These are phyloP conservation scores for Hozukius guyotensis DNA, from an alignment of 2,797 vertebrate species.

Conservation along the genomic window DNA sequence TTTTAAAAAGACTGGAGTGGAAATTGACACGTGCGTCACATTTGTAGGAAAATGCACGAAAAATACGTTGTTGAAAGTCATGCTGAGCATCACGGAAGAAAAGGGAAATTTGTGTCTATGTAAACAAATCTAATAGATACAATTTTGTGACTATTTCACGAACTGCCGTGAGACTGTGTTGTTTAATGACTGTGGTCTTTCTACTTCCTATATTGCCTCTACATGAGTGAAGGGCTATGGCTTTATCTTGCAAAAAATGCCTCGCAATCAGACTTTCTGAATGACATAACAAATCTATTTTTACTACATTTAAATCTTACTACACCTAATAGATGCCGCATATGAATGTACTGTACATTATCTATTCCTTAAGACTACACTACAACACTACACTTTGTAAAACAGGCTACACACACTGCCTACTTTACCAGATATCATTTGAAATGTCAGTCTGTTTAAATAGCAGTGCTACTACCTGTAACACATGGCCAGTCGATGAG, in stretches of 20 bases:
- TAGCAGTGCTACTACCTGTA: neutral
- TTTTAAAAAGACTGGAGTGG: too few species aligned
- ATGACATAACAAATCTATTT: slow-evolving; percentile 52
- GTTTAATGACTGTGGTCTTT: slow-evolving; percentile 4
- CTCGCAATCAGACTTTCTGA: slow-evolving; percentile 51
- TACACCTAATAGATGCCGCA: neutral
- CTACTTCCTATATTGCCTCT: neutral
- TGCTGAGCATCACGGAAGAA: too few species aligned
- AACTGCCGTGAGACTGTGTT: too few species aligned
- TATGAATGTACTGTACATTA: slow-evolving; percentile 36
- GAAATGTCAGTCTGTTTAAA: neutral
- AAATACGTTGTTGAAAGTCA: too few species aligned
- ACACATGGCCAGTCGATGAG: neutral
- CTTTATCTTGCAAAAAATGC: slow-evolving; percentile 2
- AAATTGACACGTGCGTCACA: too few species aligned
- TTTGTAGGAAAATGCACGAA: too few species aligned
- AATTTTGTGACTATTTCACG: too few species aligned
- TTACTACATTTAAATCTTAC: slow-evolving; percentile 19
- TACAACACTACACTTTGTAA: neutral
- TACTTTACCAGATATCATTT: neutral
- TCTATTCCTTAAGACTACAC: slow-evolving; percentile 4
- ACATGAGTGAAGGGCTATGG: neutral
- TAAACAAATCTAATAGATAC: too few species aligned
- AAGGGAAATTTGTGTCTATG: too few species aligned
- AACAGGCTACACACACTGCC: neutral